Evolutionary conservation across 37 sponge, comb jelly and placozoan genomes (phyloP), one percentile per base, ranked within the genome.

Genomic region (Chondrilla cf. caribensis): DNA sequence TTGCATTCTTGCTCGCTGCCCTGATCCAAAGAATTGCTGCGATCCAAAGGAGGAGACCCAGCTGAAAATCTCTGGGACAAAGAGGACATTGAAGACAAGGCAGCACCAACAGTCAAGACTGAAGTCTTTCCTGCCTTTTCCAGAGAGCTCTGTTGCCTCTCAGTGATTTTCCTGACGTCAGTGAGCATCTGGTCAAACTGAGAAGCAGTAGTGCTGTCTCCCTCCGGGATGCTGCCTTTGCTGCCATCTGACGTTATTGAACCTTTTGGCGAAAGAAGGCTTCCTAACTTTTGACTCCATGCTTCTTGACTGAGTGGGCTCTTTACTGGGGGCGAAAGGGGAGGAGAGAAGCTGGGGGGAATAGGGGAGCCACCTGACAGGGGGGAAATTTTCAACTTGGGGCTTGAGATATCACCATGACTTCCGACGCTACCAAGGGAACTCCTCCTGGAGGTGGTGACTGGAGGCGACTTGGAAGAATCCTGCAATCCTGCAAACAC

Each of bases 331-430:
- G 31, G 51, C 42, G 3, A 36, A 36, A 33, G 25, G 72, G 68
- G 51, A 54, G 83, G 83, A 38, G 67, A 82, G 43, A 70, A 47
- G 72, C 41, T 24, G 19, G 79, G 79, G 9, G 82, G 70, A 32
- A 68, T 29, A 28, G 58, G 42, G 65, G 26, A 80, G 1, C 59
- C 39, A 1, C 62, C 58, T 28, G 83, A 67, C 29, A 64, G 33
- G n/a, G 83, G 83, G 58, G 66, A 82, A 1, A 60, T 25, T 22
- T 62, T 77, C 84, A 31, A 57, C 78, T 75, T 58, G 29, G 54
- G 77, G 2, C 44, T 47, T 7, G 42, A 7, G 3, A 40, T 18
- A 15, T 59, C 70, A 5, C 22, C 54, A 6, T 58, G 25, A 54
- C 77, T 58, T n/a, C 68, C 47, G 2, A 43, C 76, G 6, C 43